phyloP scores from a whole-genome alignment of 2,113 vertebrate genomes.

The Myxocyprinus asiaticus region DNA sequence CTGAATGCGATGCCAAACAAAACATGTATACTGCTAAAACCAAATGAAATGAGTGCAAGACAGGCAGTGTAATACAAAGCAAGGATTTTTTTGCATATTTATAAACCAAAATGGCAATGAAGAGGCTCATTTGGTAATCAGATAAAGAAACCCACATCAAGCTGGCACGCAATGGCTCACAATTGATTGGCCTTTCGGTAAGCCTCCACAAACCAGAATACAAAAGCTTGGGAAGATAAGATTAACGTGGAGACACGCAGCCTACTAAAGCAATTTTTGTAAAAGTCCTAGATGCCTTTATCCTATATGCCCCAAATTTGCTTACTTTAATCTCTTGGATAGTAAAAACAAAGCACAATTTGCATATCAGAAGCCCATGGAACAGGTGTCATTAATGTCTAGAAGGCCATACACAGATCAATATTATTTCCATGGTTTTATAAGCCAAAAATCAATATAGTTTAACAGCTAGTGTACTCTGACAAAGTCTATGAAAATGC shows the following conservation, averaged over 20 bases:
- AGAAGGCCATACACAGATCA: neutral
- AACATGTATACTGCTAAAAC: conserved; percentile 64
- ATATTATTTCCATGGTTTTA: conserved; percentile 4
- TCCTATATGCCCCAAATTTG: conserved; percentile 35
- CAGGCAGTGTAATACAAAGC: conserved; percentile 58
- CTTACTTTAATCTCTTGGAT: conserved; percentile 40
- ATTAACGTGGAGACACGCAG: conserved; percentile 45
- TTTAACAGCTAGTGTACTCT: neutral
- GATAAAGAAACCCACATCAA: conserved; percentile 66
- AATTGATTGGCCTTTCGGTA: conserved; percentile 25
- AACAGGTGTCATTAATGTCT: neutral
- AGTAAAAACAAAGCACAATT: conserved; percentile 9
- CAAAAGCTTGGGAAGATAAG: conserved; percentile 47
- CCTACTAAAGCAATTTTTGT: conserved; percentile 24
- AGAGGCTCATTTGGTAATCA: conserved; percentile 78
- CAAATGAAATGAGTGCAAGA: neutral
- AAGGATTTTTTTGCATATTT: conserved; percentile 72
- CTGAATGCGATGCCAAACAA: conserved; percentile 62
- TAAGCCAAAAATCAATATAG: conserved; percentile 16
- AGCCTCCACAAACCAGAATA: conserved; percentile 53
- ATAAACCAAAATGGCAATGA: conserved; percentile 75
- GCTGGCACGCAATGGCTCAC: conserved; percentile 66
- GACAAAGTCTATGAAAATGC: neutral
- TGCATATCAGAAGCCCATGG: neutral
- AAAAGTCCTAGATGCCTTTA: neutral